Conservation (phyloP, 35 echinoderm and acorn worm species). For the Ophiothrix spiculata region DNA sequence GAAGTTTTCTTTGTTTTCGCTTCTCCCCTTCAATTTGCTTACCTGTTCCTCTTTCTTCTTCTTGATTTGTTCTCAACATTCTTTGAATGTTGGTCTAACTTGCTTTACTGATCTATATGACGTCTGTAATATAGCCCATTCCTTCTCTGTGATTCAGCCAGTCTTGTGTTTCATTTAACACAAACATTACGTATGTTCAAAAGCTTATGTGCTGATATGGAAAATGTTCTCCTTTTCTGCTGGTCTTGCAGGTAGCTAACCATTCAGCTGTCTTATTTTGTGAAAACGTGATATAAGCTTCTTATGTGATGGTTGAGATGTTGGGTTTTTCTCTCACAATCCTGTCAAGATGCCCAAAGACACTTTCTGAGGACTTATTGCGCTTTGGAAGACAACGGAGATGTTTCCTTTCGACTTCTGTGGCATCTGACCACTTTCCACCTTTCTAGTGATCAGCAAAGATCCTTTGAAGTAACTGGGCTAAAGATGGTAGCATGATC, state of each 20-base stretch:
- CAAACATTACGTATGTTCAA: no score
- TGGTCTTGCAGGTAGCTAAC: neutral
- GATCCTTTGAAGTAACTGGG: conserved; percentile 28
- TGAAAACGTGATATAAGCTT: conserved; percentile 46
- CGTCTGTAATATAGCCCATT: no score
- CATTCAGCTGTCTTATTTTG: conserved; percentile 28
- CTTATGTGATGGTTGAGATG: conserved; percentile 24
- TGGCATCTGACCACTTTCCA: conserved; percentile 34
- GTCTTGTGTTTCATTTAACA: no score
- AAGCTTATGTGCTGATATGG: no score
- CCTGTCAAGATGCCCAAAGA: conserved; percentile 45
- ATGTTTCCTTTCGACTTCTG: neutral
- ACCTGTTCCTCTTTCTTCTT: no score
- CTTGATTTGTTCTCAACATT: no score
- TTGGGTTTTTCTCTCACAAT: conserved; percentile 30
- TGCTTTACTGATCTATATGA: no score
- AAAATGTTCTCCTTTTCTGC: neutral
- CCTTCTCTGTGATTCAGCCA: no score
- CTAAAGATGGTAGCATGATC: conserved; percentile 26
- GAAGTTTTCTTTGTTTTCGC: no score
- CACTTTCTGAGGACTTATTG: conserved; percentile 52
- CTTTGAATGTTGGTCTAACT: no score
- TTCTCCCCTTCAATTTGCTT: no score
- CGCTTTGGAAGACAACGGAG: conserved; percentile 37
- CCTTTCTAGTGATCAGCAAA: conserved; percentile 42